phyloP scores from a whole-genome alignment of 64 coral and sea anemone genomes.

The Montipora capricornis region DNA sequence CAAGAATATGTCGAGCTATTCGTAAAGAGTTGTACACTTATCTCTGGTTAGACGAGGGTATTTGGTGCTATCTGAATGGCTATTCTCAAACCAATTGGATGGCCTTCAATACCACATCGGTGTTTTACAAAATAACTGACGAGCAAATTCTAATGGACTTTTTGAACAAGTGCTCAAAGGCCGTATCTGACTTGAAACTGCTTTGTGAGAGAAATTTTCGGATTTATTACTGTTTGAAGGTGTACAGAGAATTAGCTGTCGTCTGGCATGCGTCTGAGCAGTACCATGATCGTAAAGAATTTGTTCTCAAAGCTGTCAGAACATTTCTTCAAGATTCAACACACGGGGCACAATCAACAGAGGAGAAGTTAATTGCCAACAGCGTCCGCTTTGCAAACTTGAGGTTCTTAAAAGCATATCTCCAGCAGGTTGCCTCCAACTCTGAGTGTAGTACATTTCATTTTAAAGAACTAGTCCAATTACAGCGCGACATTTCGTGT shows the following conservation, averaged over 20 bases:
- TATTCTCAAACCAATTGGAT: neutral
- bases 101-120: conserved; percentile 1
- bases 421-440: neutral
- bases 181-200: neutral
- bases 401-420: conserved; percentile 4
- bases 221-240: conserved; percentile 19
- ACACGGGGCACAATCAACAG: neutral
- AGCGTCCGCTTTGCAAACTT: conserved; percentile 5
- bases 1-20: neutral
- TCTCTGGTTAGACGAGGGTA: conserved; percentile 6
- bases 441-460: neutral
- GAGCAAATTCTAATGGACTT: conserved; percentile 1
- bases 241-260: conserved; percentile 15
- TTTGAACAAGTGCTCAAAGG: neutral
- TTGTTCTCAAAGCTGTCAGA: conserved; percentile 6
- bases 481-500: neutral
- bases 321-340: conserved; percentile 9
- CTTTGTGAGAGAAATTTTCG: conserved; percentile 18
- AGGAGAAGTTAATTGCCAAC: conserved; percentile 18
- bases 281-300: neutral
- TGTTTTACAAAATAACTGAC: conserved; percentile 5
- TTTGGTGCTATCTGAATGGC: conserved; percentile 22
- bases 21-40: neutral
- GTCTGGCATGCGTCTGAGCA: conserved; percentile 13
- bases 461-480: neutral